These are phyloP conservation scores for Drosophila nikananu DNA, from an alignment of 1,140 invertebrate species.

Conservation along the genomic window DNA sequence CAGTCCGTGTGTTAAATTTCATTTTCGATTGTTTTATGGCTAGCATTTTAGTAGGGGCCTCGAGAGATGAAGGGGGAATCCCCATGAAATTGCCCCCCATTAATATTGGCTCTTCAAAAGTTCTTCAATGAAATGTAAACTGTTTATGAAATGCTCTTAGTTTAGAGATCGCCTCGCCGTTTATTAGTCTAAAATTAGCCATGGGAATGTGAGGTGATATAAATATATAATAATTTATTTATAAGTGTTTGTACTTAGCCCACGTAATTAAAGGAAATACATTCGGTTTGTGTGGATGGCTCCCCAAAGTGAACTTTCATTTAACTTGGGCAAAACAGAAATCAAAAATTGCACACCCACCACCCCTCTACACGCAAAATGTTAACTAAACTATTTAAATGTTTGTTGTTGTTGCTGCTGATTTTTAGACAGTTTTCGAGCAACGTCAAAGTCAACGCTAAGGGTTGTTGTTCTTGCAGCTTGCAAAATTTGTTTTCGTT, in stretches of 20 bases:
- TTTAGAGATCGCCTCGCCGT: neutral
- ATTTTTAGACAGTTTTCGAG: conserved; percentile 48
- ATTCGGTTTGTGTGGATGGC: conserved; percentile 16
- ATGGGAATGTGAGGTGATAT: neutral
- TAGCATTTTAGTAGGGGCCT: conserved; percentile 12
- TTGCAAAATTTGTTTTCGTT: conserved; percentile 4
- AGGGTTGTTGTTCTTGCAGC: conserved; percentile 29
- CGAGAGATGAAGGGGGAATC: neutral
- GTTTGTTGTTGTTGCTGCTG: conserved; percentile 11
- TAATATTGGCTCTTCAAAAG: conserved; percentile 1
- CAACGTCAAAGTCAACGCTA: conserved; percentile 45
- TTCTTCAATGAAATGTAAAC: conserved; percentile 11
- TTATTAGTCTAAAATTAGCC: neutral
- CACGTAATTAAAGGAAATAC: conserved; percentile 17
- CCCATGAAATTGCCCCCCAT: neutral
- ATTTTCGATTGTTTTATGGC: conserved; percentile 33
- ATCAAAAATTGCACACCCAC: conserved; percentile 13
- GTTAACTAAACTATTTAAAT: conserved; percentile 47
- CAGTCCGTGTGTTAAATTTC: conserved; percentile 22
- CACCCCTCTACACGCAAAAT: neutral
- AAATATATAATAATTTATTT: neutral
- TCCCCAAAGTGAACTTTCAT: conserved; percentile 35
- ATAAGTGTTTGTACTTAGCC: neutral
- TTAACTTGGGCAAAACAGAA: conserved; percentile 29
- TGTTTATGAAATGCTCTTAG: conserved; percentile 6